Evolutionary conservation across 2,888 invertebrate species (phyloP).

Genomic region (Callimorpha dominula): DNA sequence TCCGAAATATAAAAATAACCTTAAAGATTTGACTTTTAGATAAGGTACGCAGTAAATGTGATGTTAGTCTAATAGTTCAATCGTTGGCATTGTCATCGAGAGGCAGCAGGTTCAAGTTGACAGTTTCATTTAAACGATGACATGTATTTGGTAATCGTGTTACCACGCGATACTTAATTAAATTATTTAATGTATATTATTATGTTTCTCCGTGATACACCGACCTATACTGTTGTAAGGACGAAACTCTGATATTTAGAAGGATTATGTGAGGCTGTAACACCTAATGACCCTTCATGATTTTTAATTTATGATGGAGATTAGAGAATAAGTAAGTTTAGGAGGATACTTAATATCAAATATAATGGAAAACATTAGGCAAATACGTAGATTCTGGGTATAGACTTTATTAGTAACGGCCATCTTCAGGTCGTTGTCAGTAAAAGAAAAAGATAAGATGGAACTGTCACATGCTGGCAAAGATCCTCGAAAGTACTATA

Average conservation of each 20-base stretch:
- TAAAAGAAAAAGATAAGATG: no score
- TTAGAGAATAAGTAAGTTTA: background rate
- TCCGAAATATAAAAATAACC: conserved; percentile 59
- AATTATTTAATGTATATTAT: no score
- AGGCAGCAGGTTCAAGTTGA: background rate
- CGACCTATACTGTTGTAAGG: background rate
- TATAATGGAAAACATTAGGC: background rate
- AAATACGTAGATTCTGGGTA: background rate
- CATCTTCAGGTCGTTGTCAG: background rate
- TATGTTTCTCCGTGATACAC: background rate
- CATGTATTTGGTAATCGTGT: background rate
- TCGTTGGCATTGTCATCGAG: background rate
- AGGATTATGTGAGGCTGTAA: background rate
- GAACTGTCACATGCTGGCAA: no score
- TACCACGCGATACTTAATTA: background rate
- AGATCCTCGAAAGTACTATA: background rate
- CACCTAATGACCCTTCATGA: background rate
- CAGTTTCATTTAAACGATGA: background rate
- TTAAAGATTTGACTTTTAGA: conserved; percentile 48
- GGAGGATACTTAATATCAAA: background rate
- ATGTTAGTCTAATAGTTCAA: background rate
- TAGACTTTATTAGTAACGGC: background rate
- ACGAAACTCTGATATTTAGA: background rate
- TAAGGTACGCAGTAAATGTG: conserved; percentile 18
- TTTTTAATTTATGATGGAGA: background rate